Base-by-base conservation (phyloP, 2,797 vertebrate species). In the Darevskia nairensis region DNA sequence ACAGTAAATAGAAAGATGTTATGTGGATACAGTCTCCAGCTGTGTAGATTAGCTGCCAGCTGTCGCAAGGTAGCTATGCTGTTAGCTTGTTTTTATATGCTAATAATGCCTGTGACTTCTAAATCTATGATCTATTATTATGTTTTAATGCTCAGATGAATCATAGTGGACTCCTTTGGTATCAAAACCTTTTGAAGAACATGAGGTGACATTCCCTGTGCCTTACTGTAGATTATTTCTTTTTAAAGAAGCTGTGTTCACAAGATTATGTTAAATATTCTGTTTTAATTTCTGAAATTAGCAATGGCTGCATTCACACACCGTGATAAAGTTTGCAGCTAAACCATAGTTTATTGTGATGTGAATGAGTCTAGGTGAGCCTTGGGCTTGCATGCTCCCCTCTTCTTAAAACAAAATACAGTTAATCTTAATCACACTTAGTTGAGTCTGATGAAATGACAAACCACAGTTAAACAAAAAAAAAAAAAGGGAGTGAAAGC, bases 1-100 rank as follows among this genome's bases (percentile, higher is more conserved):
- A 55, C 72, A 82, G 55, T 59, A 75, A 64, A 79, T 59, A 80
- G 4, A 0, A 1, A 0, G 1, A 6, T 41, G 29, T 4, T 29
- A 68, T 79, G 75, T 50, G 82, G 69, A 44, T 82, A 19, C 66
- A 10, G 69, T 87, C 77, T 66, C 13, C 6, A 89, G 61, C 32
- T 0, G 0, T 1, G 41, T 32, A 50, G 1, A 1, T 77, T 59
- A 25, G 23, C 9, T 2, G 1, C 85, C 81, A 77, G 64, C 0
- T 13, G 5, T 5, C 72, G 23, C 10, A 79, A 88, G 78, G 10
- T 80, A 89, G 44, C 88, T 46, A 35, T 74, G 55, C 21, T 79
- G 82, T 19, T 72, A 74, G 50, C 46, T 11, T 84, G 27, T 55
- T 61, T 23, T n/a, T 25, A 44, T 81, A 0, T 3, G 15, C 6